Conservation (phyloP, 2,888 invertebrate genomes). For the Ochropleura leucogaster region DNA sequence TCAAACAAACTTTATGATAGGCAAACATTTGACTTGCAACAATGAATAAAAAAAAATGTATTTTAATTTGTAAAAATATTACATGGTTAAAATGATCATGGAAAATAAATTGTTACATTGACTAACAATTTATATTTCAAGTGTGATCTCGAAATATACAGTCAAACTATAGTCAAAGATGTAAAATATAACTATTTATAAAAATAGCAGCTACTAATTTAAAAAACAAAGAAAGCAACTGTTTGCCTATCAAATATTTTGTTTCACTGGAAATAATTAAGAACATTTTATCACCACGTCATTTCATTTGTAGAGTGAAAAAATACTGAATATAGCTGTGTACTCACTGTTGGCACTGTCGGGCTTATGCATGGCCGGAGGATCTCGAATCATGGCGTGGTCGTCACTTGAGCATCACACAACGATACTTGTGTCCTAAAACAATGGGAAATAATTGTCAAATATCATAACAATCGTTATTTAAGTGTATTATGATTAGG, state of each 20-base stretch:
- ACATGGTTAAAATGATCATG: background rate
- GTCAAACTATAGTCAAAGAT: too few relatives aligned
- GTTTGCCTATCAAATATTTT: too few relatives aligned
- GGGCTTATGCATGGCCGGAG: constrained; percentile 90
- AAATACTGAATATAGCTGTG: constrained; percentile 8
- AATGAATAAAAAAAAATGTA: background rate
- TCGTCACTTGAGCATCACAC: constrained; percentile 87
- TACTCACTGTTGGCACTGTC: constrained; percentile 86
- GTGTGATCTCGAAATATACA: too few relatives aligned
- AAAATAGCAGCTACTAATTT: too few relatives aligned
- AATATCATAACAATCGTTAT: constrained; percentile 5
- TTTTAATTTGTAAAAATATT: background rate
- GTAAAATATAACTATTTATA: too few relatives aligned
- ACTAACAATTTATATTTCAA: background rate
- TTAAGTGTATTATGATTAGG: background rate
- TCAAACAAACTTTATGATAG: background rate
- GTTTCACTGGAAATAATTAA: too few relatives aligned
- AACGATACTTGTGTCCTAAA: constrained; percentile 74
- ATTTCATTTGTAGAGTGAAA: background rate
- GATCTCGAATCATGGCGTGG: constrained; percentile 88
- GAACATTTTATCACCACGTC: background rate
- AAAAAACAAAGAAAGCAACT: too few relatives aligned
- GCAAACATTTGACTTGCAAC: background rate
- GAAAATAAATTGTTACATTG: background rate
- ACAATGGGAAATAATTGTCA: constrained; percentile 71